Evolutionary conservation across 35 echinoderm and acorn worm genomes (phyloP).

Genomic region (Heliocidaris erythrogramma): DNA sequence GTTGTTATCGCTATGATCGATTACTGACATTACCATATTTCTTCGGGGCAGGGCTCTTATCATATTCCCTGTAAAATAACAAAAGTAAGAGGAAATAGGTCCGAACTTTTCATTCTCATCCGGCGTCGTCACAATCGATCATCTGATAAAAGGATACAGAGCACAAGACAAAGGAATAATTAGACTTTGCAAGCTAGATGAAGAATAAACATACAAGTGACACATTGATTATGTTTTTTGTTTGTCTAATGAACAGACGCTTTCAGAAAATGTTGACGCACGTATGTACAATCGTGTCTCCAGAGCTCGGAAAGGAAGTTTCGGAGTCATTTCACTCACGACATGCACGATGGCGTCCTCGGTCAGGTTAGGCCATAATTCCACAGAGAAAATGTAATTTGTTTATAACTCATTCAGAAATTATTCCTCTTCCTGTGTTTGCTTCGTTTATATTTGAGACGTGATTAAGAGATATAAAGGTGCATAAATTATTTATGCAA

Average conservation of each 20-base stretch:
- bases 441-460: too few species aligned
- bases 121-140: neutral
- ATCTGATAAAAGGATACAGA: neutral
- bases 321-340: too few species aligned
- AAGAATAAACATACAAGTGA: neutral
- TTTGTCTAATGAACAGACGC: neutral
- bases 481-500: too few species aligned
- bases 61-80: neutral
- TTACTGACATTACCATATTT: neutral
- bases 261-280: neutral
- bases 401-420: too few species aligned
- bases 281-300: neutral
- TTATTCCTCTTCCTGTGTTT: too few species aligned
- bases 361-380: too few species aligned
- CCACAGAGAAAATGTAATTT: too few species aligned
- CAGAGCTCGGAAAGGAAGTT: neutral
- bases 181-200: neutral
- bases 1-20: neutral
- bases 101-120: neutral
- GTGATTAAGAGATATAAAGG: too few species aligned
- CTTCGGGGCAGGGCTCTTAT: neutral
- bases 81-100: neutral
- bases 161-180: neutral
- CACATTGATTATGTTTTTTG: neutral
- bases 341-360: too few species aligned